Percentiles rank a stretch among this genome's conserved stretches.
Conservation (phyloP, 2,797 vertebrate species). For the Diplodus sargus region DNA sequence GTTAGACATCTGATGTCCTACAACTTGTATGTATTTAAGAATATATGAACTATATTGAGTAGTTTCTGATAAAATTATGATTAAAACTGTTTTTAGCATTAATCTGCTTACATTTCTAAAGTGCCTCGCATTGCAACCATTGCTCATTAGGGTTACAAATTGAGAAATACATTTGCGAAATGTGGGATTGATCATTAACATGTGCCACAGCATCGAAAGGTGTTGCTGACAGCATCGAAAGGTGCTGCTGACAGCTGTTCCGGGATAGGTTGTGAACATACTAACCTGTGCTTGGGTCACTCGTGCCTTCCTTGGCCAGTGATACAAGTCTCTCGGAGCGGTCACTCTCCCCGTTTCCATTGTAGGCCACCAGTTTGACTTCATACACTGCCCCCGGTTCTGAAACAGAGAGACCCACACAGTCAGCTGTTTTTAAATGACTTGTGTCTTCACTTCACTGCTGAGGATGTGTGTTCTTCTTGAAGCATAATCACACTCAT, state of each 20-base stretch:
- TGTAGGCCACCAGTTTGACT: constrained; percentile 85
- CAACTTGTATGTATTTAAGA: not conserved
- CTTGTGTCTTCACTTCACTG: not conserved
- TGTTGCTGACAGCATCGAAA: not conserved
- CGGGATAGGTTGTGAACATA: not conserved
- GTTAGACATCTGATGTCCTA: not conserved
- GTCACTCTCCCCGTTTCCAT: constrained; percentile 83
- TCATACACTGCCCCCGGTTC: constrained; percentile 82
- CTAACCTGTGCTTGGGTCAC: constrained; percentile 79
- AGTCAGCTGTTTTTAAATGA: no score
- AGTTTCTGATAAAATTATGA: not conserved
- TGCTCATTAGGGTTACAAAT: not conserved
- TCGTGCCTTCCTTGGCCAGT: constrained; percentile 75
- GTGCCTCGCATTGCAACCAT: not conserved
- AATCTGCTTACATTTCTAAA: no score
- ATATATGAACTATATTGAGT: not conserved
- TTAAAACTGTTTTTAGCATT: not conserved
- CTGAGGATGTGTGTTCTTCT: not conserved
- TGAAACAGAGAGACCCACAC: constrained; percentile 48
- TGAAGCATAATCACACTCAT: not conserved
- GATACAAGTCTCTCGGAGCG: constrained; percentile 82
- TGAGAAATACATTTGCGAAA: not conserved
- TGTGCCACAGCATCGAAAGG: not conserved
- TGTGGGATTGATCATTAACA: not conserved
- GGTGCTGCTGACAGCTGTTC: not conserved